A percentile compares a stretch with the other conserved stretches of the same genome.
phyloP scores from a whole-genome alignment of 1,140 invertebrate genomes.

The Steinernema feltiae region DNA sequence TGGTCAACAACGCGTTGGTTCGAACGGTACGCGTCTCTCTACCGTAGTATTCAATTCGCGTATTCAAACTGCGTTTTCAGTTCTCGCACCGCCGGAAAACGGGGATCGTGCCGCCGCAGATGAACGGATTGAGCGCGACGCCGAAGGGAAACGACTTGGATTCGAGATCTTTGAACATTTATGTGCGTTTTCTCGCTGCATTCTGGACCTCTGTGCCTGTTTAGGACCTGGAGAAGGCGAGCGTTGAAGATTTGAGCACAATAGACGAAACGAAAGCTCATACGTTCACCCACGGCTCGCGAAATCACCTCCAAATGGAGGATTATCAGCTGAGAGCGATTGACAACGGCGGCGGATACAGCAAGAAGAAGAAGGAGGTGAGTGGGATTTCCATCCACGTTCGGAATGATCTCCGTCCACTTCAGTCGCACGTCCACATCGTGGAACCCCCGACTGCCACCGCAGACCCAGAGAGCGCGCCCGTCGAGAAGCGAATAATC shows the following conservation, averaged over 20 bases:
- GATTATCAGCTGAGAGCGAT: conserved; percentile 20
- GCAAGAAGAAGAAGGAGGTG: conserved; percentile 24
- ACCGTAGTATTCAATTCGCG: neutral
- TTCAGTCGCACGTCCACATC: conserved; percentile 16
- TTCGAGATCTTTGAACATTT: conserved; percentile 19
- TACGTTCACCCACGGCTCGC: neutral
- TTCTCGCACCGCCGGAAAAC: conserved; percentile 44
- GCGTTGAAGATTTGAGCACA: neutral
- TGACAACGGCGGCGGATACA: conserved; percentile 14
- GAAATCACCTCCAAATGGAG: neutral
- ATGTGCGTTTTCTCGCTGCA: neutral
- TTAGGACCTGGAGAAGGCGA: neutral
- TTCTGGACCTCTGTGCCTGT: neutral
- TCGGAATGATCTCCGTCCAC: conserved; percentile 7
- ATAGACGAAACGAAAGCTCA: neutral
- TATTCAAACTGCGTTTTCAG: conserved; percentile 30
- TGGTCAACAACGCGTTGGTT: conserved; percentile 40
- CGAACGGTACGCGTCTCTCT: conserved; percentile 39
- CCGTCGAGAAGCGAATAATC: conserved; percentile 44
- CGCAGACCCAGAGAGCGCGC: conserved; percentile 35
- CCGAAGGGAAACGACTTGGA: conserved; percentile 25
- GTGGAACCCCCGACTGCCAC: neutral
- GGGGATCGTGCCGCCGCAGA: conserved; percentile 6
- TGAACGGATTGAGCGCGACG: neutral
- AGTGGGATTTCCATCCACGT: conserved; percentile 10